Base-by-base conservation (phyloP, 2,888 invertebrate genomes). In the Pristionchus japonicus region DNA sequence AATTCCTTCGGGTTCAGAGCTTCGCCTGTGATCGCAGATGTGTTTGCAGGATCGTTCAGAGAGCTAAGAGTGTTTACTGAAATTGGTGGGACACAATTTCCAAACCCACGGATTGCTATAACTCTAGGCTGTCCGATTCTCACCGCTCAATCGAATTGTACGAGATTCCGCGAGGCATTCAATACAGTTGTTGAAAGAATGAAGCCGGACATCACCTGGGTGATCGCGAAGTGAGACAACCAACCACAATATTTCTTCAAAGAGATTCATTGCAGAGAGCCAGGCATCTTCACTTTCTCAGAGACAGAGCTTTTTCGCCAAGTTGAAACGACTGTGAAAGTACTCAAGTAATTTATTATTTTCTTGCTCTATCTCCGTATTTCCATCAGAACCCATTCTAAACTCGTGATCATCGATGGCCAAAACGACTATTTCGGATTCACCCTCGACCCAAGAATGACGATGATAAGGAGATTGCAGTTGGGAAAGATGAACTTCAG, bases 1-100 rank as follows among this genome's bases (percentile, higher is more conserved):
- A 77, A 77, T 47, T 77, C 77, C 11, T 77, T 77, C 27, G 77
- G 43, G 9, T 77, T n/a, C 27, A 40, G 77, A 77, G 77, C 77
- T 7, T 31, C 77, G 43, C 77, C 77, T 27, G 77, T 77, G n/a
- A 77, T 77, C 9, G 43, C 13, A 1, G 47, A 77, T n/a, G n/a
- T 77, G 13, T 43, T 77, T 1, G 6, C n/a, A n/a, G 77, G 77
- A 77, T n/a, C n/a, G n/a, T 77, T 77, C 43, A 43, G 23, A 0
- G 1, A 47, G n/a, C 23, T 77, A 11, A 77, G 77, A 77, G 77
- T 77, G 17, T 77, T 47, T n/a, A 77, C 77, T 1, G n/a, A 77
- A 3, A n/a, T 77, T 1, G 77, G 77, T 77, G 27, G n/a, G 43
- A 27, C 37, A 37, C 7, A 23, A 13, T 11, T n/a, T 43, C 7